These are phyloP conservation scores for Limnephilus marmoratus DNA, from an alignment of 2,888 invertebrate genomes.

Conservation along the genomic window DNA sequence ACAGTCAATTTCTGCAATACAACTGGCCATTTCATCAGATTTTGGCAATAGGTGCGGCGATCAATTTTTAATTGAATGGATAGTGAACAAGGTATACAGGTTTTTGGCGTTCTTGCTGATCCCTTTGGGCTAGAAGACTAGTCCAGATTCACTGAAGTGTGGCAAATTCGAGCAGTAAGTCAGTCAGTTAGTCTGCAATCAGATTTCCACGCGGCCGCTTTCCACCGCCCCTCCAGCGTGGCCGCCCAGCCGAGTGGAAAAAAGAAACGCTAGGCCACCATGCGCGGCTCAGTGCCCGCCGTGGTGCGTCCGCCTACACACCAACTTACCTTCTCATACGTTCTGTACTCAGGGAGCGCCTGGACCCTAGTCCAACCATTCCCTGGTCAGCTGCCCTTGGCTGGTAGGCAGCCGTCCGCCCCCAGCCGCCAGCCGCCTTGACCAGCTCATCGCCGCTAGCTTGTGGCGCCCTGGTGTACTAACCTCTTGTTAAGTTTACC, in stretches of 20 bases:
- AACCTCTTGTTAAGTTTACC: background rate
- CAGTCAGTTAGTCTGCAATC: background rate
- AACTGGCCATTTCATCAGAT: background rate
- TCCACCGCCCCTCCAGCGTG: slow-evolving; percentile 65
- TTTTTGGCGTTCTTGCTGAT: background rate
- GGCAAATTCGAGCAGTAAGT: background rate
- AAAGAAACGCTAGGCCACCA: slow-evolving; percentile 61
- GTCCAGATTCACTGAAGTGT: slow-evolving; percentile 7
- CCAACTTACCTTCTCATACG: slow-evolving; percentile 20
- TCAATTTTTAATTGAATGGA: no score
- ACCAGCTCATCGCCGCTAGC: background rate
- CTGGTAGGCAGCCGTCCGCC: background rate
- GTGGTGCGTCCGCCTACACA: slow-evolving; percentile 66
- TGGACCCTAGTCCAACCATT: slow-evolving; percentile 10
- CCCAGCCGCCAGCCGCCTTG: slow-evolving; percentile 4
- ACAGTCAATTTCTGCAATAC: background rate
- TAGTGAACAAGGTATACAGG: background rate
- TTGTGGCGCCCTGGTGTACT: background rate
- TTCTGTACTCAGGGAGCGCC: background rate
- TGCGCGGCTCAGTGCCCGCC: slow-evolving; percentile 64
- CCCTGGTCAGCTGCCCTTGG: slow-evolving; percentile 4
- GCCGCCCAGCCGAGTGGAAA: slow-evolving; percentile 65
- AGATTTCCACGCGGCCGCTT: slow-evolving; percentile 57
- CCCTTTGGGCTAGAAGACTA: slow-evolving; percentile 2
- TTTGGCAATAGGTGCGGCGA: background rate